A percentile compares a stretch with the other conserved stretches of the same genome.
These are phyloP conservation scores for Perithous albicinctus DNA, from an alignment of 2,888 invertebrate genomes.

Conservation along the genomic window DNA sequence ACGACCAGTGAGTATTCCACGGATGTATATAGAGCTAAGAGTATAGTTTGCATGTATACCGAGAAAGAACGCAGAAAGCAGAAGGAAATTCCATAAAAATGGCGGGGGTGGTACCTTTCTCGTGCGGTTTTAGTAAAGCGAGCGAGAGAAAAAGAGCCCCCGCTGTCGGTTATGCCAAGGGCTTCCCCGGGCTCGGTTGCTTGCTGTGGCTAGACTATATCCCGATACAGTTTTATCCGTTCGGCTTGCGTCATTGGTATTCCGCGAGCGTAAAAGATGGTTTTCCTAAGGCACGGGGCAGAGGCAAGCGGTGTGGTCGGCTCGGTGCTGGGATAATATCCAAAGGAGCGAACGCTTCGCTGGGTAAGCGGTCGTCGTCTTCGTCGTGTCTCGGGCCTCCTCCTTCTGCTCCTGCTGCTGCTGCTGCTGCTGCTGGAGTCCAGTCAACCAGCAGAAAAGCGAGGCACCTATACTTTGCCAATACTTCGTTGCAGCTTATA, in stretches of 20 bases:
- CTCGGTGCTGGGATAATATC: slow-evolving; percentile 77
- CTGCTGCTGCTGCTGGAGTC: slow-evolving; percentile 42
- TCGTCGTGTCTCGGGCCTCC: slow-evolving; percentile 61
- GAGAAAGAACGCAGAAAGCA: slow-evolving; percentile 13
- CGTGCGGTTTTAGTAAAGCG: slow-evolving; percentile 57
- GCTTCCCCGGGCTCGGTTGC: slow-evolving; percentile 65
- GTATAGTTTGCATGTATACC: slow-evolving; percentile 23
- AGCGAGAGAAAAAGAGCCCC: slow-evolving; percentile 35
- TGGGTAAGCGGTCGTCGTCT: slow-evolving; percentile 61
- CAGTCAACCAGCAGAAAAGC: slow-evolving; percentile 59
- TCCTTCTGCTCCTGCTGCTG: slow-evolving; percentile 31
- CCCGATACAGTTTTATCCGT: slow-evolving; percentile 77
- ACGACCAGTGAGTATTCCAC: slow-evolving; percentile 30
- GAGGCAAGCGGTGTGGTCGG: slow-evolving; percentile 42
- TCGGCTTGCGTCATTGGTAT: slow-evolving; percentile 76
- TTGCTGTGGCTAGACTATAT: slow-evolving; percentile 63
- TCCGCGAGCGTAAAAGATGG: slow-evolving; percentile 81
- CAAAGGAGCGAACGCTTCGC: slow-evolving; percentile 71
- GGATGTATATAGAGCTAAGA: slow-evolving; percentile 45
- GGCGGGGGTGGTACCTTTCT: slow-evolving; percentile 53
- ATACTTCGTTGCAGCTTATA: slow-evolving; percentile 39
- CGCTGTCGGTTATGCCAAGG: slow-evolving; percentile 64
- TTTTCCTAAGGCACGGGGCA: slow-evolving; percentile 67
- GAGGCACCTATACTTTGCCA: slow-evolving; percentile 48
- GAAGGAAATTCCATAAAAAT: slow-evolving; percentile 60